Conservation (phyloP, 2,113 vertebrate species). For the Centrocercus urophasianus region DNA sequence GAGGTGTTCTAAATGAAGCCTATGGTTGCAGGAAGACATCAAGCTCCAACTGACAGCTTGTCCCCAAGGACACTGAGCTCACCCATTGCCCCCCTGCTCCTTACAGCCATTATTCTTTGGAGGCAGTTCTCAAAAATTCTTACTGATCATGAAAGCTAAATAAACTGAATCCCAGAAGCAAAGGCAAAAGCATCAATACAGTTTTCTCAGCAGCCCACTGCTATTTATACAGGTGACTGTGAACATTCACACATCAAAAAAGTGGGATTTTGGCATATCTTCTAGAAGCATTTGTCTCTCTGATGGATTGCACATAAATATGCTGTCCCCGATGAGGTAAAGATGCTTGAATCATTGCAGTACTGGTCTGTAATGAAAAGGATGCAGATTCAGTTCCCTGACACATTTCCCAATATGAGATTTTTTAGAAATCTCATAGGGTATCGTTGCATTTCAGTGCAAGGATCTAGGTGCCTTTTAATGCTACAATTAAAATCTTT, state of each 20-base stretch:
- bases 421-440: conserved; percentile 47
- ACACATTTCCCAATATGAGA: not conserved
- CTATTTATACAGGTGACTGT: conserved; percentile 61
- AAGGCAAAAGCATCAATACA: conserved; percentile 18
- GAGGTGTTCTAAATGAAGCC: conserved; percentile 6
- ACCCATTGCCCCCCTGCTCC: not conserved
- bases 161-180: conserved; percentile 39
- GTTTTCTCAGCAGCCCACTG: conserved; percentile 19
- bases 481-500: conserved; percentile 49
- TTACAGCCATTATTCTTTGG: not conserved
- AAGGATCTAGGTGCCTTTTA: conserved; percentile 57
- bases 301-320: not conserved
- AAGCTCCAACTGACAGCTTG: not conserved
- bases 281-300: conserved; percentile 41
- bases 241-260: conserved; percentile 36
- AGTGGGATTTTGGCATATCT: conserved; percentile 49
- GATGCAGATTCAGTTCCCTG: conserved; percentile 31
- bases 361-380: conserved; percentile 34
- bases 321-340: not conserved
- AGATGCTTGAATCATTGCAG: conserved; percentile 13
- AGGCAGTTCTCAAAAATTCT: not conserved
- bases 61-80: accelerated
- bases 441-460: conserved; percentile 13
- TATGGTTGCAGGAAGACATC: not conserved
- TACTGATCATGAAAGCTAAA: conserved; percentile 45